Percentiles rank a stretch among this genome's conserved stretches.
Evolutionary conservation across 2,113 vertebrate species (phyloP).

Genomic region (Drymodes brunneopygia): DNA sequence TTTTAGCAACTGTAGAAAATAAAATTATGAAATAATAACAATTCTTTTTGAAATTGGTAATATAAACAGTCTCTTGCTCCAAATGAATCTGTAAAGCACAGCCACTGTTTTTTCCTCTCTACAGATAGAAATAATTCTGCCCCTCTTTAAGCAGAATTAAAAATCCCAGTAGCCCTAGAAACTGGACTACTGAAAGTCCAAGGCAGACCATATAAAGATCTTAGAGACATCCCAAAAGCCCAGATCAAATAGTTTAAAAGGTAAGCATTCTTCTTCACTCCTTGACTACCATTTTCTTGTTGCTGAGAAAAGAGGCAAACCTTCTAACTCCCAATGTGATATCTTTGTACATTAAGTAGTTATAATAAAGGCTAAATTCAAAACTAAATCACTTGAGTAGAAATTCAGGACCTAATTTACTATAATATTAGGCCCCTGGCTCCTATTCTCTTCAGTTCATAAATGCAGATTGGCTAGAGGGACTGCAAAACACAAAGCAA

Average conservation of each 20-base stretch:
- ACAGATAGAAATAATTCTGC: neutral
- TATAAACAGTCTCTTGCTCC: neutral
- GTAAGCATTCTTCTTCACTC: neutral
- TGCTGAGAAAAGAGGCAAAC: neutral
- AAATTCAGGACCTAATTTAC: slow-evolving; percentile 49
- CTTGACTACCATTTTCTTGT: neutral
- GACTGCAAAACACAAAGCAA: slow-evolving; percentile 44
- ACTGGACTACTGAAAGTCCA: neutral
- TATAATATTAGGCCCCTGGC: slow-evolving; percentile 52
- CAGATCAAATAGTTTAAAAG: neutral
- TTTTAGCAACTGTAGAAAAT: neutral
- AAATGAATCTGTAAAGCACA: neutral
- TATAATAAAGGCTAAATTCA: slow-evolving; percentile 59
- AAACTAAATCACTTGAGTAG: slow-evolving; percentile 3
- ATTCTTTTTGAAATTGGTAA: neutral
- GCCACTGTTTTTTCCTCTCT: neutral
- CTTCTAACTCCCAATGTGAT: neutral
- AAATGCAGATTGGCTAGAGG: slow-evolving; percentile 64
- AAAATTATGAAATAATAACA: neutral
- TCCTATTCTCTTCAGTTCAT: slow-evolving; percentile 53
- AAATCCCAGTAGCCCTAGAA: neutral
- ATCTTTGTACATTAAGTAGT: slow-evolving; percentile 23
- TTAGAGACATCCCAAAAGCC: neutral
- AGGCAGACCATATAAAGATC: neutral
- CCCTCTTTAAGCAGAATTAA: neutral